A percentile compares a stretch with the other conserved stretches of the same genome.
Evolutionary conservation across 2,113 vertebrate genomes (phyloP).

Genomic region (Felis chaus): DNA sequence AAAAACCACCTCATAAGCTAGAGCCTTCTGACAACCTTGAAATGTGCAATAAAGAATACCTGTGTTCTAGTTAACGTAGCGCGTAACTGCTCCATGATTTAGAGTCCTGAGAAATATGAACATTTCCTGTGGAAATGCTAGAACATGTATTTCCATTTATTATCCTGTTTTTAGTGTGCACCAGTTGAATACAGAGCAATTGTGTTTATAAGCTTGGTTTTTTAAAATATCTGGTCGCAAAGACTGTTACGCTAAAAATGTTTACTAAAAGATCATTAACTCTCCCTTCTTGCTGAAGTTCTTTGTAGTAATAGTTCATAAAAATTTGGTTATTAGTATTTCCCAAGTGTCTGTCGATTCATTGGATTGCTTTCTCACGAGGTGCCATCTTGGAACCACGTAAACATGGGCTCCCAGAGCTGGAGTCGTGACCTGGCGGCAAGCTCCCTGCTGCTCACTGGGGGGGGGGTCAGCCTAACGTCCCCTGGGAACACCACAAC

Average conservation of each 20-base stretch:
- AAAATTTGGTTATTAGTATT: slow-evolving; percentile 61
- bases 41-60: slow-evolving; percentile 88
- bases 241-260: slow-evolving; percentile 81
- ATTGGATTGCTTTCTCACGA: background rate
- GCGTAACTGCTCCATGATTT: slow-evolving; percentile 85
- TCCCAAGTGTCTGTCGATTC: slow-evolving; percentile 19
- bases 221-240: slow-evolving; percentile 70
- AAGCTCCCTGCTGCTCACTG: background rate
- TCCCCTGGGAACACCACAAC: background rate
- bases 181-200: slow-evolving; percentile 71
- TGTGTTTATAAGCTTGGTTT: slow-evolving; percentile 59
- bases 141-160: slow-evolving; percentile 81
- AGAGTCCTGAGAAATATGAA: slow-evolving; percentile 85
- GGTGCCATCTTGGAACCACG: background rate
- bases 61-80: slow-evolving; percentile 86
- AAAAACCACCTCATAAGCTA: slow-evolving; percentile 73
- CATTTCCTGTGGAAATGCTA: slow-evolving; percentile 99
- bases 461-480: accelerated
- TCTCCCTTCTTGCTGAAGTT: slow-evolving; percentile 65
- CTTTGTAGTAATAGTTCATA: slow-evolving; percentile 78
- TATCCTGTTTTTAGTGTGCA: slow-evolving; percentile 78
- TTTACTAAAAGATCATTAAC: slow-evolving; percentile 81
- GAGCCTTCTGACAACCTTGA: slow-evolving; percentile 70
- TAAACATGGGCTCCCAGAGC: background rate
- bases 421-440: background rate